These are phyloP conservation scores for Nematopogon swammerdamellus DNA, from an alignment of 2,888 invertebrate genomes.

Conservation along the genomic window DNA sequence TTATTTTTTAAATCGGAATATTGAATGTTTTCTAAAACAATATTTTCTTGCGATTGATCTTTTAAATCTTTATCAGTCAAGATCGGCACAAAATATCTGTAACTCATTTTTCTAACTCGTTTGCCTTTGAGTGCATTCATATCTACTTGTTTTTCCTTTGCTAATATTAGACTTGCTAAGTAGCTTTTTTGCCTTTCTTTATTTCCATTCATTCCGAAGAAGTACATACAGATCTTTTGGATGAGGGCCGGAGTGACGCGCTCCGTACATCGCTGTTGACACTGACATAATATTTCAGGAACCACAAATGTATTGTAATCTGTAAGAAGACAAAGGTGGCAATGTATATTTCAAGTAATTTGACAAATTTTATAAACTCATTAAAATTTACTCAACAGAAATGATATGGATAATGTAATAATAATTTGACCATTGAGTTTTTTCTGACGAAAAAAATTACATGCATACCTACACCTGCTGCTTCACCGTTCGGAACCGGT, in stretches of 20 bases:
- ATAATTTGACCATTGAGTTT: too few species aligned
- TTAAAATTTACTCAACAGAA: too few species aligned
- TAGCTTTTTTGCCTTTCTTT: conserved; percentile 40
- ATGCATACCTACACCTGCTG: too few species aligned
- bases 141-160: conserved; percentile 28
- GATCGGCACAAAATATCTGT: conserved; percentile 46
- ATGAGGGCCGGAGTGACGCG: conserved; percentile 38
- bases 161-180: conserved; percentile 44
- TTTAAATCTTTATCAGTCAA: conserved; percentile 17
- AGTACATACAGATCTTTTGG: conserved; percentile 39
- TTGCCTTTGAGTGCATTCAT: conserved; percentile 2
- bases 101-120: conserved; percentile 39
- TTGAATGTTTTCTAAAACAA: not conserved
- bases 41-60: conserved; percentile 10
- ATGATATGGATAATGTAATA: too few species aligned
- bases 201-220: conserved; percentile 44
- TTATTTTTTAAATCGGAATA: not conserved
- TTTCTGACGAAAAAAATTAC: too few species aligned
- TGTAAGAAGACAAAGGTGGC: conserved; percentile 6
- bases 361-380: too few species aligned
- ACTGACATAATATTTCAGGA: conserved; percentile 46
- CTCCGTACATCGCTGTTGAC: conserved; percentile 51
- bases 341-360: too few species aligned
- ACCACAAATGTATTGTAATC: conserved; percentile 14
- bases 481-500: too few species aligned